A percentile compares a stretch with the other conserved stretches of the same genome.
Conservation (phyloP, 2,113 vertebrate species). For the Oryzias curvinotus region DNA sequence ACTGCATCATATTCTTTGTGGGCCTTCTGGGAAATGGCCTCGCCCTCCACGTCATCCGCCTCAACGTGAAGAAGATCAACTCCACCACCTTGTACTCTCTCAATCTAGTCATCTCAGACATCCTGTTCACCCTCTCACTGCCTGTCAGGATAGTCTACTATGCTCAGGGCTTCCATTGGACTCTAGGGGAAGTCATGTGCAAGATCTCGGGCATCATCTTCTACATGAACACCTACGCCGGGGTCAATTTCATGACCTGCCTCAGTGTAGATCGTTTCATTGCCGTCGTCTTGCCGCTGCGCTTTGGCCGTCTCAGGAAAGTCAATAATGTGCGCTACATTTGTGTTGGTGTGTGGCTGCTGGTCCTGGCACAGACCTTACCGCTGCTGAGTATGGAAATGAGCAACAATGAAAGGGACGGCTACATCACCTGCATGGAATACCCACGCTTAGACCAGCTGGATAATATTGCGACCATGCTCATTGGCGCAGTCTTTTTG, state of each 20-base stretch:
- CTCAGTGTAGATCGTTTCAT: conserved; percentile 93
- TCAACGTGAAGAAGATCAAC: conserved; percentile 94
- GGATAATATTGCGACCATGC: conserved; percentile 78
- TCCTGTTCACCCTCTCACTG: conserved; percentile 87
- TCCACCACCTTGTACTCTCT: conserved; percentile 96
- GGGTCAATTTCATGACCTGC: conserved; percentile 97
- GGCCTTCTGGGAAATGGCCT: conserved; percentile 88
- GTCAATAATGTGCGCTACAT: conserved; percentile 84
- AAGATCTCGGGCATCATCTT: conserved; percentile 85
- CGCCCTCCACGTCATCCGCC: conserved; percentile 87
- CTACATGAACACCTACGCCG: conserved; percentile 94
- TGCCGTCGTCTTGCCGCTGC: conserved; percentile 89
- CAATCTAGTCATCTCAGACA: conserved; percentile 92
- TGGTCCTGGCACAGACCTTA: conserved; percentile 90
- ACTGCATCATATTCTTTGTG: conserved; percentile 81
- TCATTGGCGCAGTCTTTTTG: conserved; percentile 88
- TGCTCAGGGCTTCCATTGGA: conserved; percentile 89
- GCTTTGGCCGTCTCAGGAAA: conserved; percentile 83
- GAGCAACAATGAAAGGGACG: conserved; percentile 70
- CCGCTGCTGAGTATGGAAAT: conserved; percentile 83
- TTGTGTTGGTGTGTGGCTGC: conserved; percentile 85
- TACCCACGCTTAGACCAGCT: conserved; percentile 91
- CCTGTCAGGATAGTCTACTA: conserved; percentile 90
- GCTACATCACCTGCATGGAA: conserved; percentile 90
- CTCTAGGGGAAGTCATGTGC: conserved; percentile 82